phyloP scores from a whole-genome alignment of 2,113 vertebrate genomes.

The Hippocampus zosterae region DNA sequence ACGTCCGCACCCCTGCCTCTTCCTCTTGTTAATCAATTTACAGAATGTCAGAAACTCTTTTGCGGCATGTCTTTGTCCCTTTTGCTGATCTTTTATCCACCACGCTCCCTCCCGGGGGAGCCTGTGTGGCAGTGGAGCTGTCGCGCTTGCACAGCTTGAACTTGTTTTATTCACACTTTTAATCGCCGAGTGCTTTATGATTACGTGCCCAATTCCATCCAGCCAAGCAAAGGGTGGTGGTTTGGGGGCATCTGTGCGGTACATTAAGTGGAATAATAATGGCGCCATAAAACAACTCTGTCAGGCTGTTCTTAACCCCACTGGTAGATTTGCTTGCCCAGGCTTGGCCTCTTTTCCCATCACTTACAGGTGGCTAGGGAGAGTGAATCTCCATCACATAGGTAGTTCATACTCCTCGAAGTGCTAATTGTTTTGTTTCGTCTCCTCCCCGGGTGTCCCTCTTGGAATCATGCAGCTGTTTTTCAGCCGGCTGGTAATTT shows the following conservation, averaged over 20 bases:
- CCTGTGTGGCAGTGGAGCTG: constrained; percentile 66
- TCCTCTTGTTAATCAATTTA: constrained; percentile 71
- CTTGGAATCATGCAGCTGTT: constrained; percentile 65
- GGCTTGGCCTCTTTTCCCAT: constrained; percentile 59
- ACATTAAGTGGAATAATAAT: constrained; percentile 74
- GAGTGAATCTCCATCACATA: constrained; percentile 67
- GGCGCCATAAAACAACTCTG: constrained; percentile 71
- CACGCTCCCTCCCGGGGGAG: constrained; percentile 64
- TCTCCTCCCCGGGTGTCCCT: constrained; percentile 47
- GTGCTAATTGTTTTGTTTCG: constrained; percentile 69
- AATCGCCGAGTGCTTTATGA: constrained; percentile 79
- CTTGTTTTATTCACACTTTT: constrained; percentile 78
- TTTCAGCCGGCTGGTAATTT: constrained; percentile 67
- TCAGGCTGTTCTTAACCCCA: constrained; percentile 72
- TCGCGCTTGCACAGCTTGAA: constrained; percentile 72
- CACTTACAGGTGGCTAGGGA: constrained; percentile 70
- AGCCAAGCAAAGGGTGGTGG: constrained; percentile 31
- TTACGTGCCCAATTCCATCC: constrained; percentile 70
- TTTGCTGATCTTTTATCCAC: constrained; percentile 56
- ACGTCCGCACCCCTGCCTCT: neutral
- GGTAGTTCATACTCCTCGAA: constrained; percentile 32
- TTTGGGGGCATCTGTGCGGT: constrained; percentile 60
- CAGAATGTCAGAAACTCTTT: constrained; percentile 66
- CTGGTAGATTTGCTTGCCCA: constrained; percentile 61
- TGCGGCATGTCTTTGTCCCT: constrained; percentile 70